Base-by-base conservation (phyloP, 2,888 invertebrate species). In the Protophormia terraenovae region DNA sequence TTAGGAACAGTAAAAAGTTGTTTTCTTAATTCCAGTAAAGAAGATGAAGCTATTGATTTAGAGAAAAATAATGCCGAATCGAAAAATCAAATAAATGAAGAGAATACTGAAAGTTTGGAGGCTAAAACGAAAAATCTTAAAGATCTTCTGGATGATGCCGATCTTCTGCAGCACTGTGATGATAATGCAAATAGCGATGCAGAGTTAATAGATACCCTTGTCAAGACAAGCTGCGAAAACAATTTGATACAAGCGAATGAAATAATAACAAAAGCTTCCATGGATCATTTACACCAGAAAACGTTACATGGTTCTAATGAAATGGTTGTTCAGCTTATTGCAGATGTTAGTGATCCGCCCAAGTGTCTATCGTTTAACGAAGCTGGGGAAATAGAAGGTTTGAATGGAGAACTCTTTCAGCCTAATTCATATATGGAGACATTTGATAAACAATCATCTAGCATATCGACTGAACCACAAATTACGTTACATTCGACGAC, bases 191-290 rank as follows among this genome's bases (percentile, higher is more conserved):
- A 91, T 88, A 91, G 89, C 66, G 93, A 92, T 6, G 90, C 90
- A 2, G 94, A 94, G 55, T 90, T 95, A 77, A 93, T 95, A 1
- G 95, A 95, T 88, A 95, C 95, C 1, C 92, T 95, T 62, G 94
- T 95, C 4, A 94, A 95, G 88, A 94, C 94, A 83, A 94, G 94
- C 76, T 95, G 95, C 89, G 94, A 95, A 89, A 94, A 94, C 89
- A 94, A 94, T 89, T 94, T 94, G 87, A 90, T 92, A 87, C 90
- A 91, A 79, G 89, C 89, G 27, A 88, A 88, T 78, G 89, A 89
- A 72, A 60, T 85, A 50, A 53, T 47, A 35, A 71, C 32, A 78
- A 87, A 77, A 78, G 81, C 93, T 14, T 12, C 1, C 27, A 24
- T 89, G 86, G 58, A 89, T 1, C 88, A 88, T 83, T 5, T 84